Evolutionary conservation across 2,797 vertebrate species (phyloP).

Genomic region (Crenichthys baileyi): DNA sequence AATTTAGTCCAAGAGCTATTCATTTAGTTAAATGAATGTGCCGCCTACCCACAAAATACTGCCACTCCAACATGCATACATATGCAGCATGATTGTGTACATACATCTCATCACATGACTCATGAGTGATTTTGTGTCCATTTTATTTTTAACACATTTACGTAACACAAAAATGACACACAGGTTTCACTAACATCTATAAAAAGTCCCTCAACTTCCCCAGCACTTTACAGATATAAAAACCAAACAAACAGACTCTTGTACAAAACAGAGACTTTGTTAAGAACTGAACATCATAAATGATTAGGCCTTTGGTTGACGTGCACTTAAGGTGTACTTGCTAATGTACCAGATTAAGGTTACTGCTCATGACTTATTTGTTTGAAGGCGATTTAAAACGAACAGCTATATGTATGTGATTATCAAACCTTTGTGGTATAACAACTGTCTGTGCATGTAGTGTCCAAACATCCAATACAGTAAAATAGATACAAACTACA

Average conservation of each 20-base stretch:
- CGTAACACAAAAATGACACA: slow-evolving; percentile 37
- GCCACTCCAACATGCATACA: slow-evolving; percentile 46
- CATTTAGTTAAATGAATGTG: slow-evolving; percentile 82
- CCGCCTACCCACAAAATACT: slow-evolving; percentile 47
- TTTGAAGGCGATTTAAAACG: slow-evolving; percentile 19
- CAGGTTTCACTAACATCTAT: slow-evolving; percentile 25
- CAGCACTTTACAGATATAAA: background rate
- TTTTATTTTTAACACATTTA: slow-evolving; percentile 37
- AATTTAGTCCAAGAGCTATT: slow-evolving; percentile 85
- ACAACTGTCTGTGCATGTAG: background rate
- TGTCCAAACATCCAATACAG: background rate
- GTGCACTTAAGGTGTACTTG: slow-evolving; percentile 46
- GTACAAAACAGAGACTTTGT: slow-evolving; percentile 20
- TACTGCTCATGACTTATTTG: slow-evolving; percentile 4
- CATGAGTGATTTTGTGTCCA: slow-evolving; percentile 30
- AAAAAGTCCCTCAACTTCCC: background rate
- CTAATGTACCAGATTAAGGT: slow-evolving; percentile 45
- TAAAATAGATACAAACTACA: background rate
- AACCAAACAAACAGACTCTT: background rate
- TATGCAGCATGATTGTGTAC: slow-evolving; percentile 27
- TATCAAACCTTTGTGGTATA: background rate
- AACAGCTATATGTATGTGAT: background rate
- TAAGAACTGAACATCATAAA: slow-evolving; percentile 56
- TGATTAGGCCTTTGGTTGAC: slow-evolving; percentile 66
- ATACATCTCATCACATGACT: slow-evolving; percentile 46